phyloP scores from a whole-genome alignment of 2,113 vertebrate genomes.

The Solea solea region DNA sequence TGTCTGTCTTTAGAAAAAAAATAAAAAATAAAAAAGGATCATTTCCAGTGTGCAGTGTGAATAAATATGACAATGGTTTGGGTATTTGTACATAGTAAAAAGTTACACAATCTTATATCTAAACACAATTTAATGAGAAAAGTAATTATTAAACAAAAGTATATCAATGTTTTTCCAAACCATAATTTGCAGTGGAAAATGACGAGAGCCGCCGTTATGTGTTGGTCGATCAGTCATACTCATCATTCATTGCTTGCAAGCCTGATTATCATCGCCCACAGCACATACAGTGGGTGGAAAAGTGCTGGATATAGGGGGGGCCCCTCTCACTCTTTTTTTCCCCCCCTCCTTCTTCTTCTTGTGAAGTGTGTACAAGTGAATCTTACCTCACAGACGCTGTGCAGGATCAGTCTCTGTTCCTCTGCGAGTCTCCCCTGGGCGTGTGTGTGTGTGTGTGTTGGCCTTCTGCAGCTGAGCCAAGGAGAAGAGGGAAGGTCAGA shows the following conservation, averaged over 20 bases:
- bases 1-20: too few species aligned
- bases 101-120: too few species aligned
- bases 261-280: constrained; percentile 30
- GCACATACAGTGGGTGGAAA: constrained; percentile 31
- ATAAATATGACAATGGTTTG: too few species aligned
- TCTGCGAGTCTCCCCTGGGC: constrained; percentile 51
- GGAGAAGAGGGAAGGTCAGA: constrained; percentile 62
- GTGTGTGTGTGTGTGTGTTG: background rate
- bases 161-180: background rate
- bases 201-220: background rate
- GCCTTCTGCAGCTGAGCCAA: constrained; percentile 55
- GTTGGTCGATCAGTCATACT: background rate
- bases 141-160: too few species aligned
- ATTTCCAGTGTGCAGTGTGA: too few species aligned
- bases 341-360: background rate
- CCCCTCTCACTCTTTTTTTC: background rate
- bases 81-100: too few species aligned
- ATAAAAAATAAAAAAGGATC: too few species aligned
- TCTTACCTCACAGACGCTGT: constrained; percentile 48
- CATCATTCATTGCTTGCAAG: constrained; percentile 5
- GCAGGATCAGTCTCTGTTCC: constrained; percentile 50
- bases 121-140: too few species aligned
- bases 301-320: constrained; percentile 7
- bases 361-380: constrained; percentile 35
- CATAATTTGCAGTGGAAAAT: background rate